Evolutionary conservation across 2,113 vertebrate species (phyloP).

Genomic region (Neolamprologus tretocephalus): DNA sequence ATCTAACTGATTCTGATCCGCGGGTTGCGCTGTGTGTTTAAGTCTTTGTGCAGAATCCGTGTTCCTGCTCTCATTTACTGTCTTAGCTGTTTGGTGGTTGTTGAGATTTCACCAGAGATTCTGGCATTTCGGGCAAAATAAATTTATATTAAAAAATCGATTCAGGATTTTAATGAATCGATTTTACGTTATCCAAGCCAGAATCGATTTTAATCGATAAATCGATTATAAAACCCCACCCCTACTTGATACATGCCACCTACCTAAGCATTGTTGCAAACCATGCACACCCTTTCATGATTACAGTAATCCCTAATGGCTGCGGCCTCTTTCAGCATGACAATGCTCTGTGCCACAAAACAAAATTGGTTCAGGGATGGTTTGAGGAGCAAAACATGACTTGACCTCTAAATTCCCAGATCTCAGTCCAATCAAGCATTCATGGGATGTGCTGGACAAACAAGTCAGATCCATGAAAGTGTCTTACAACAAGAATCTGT

Average conservation of each 20-base stretch:
- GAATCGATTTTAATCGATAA: too few relatives aligned
- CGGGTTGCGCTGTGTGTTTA: too few relatives aligned
- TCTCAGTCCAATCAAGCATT: neutral
- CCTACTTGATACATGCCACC: neutral
- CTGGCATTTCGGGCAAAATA: too few relatives aligned
- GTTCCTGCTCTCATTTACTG: too few relatives aligned
- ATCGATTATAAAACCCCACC: too few relatives aligned
- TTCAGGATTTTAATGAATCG: too few relatives aligned
- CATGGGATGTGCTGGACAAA: neutral
- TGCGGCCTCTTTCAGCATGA: neutral
- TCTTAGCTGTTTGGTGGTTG: too few relatives aligned
- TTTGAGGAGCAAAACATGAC: neutral
- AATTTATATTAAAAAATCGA: too few relatives aligned
- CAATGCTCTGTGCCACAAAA: neutral
- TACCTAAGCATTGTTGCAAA: neutral
- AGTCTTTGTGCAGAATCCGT: too few relatives aligned
- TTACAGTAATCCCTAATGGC: neutral
- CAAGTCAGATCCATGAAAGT: neutral
- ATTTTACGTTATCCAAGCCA: too few relatives aligned
- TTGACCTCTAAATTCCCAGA: neutral
- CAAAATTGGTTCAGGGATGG: neutral
- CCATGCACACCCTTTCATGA: neutral
- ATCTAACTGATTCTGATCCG: too few relatives aligned
- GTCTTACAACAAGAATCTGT: neutral
- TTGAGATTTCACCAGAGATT: too few relatives aligned